Percentiles rank a stretch among this genome's conserved stretches.
Conservation (phyloP, 1,140 invertebrate genomes). For the Drosophila orena region DNA sequence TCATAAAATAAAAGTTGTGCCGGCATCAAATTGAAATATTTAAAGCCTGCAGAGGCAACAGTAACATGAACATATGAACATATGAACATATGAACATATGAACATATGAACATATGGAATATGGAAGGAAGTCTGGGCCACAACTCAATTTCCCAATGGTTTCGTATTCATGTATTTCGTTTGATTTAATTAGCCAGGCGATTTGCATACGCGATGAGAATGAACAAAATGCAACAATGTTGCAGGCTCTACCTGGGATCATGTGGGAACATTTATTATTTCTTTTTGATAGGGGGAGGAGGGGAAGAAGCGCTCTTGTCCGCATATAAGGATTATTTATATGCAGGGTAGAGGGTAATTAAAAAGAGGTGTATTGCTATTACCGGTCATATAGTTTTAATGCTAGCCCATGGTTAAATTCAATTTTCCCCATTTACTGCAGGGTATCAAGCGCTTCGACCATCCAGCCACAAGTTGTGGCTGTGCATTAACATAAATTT, state of each 20-base stretch:
- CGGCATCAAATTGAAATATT: constrained; percentile 38
- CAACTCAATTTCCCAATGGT: constrained; percentile 27
- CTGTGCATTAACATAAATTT: constrained; percentile 45
- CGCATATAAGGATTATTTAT: not conserved
- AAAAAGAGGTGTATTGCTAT: no score
- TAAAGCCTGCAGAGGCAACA: constrained; percentile 2
- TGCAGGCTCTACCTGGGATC: constrained; percentile 9
- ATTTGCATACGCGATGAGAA: constrained; percentile 38
- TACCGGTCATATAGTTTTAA: no score
- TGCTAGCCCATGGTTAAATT: no score
- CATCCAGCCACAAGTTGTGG: not conserved
- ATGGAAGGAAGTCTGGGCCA: constrained; percentile 25
- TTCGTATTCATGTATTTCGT: constrained; percentile 30
- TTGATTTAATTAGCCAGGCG: constrained; percentile 35
- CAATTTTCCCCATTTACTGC: no score
- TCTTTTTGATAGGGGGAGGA: not conserved
- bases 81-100: not conserved
- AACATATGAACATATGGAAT: constrained; percentile 9
- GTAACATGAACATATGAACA: not conserved
- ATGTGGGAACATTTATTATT: not conserved
- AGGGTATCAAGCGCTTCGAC: not conserved
- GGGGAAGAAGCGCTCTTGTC: no score
- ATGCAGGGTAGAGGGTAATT: no score
- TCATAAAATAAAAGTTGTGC: constrained; percentile 30
- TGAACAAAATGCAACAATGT: constrained; percentile 33